These are phyloP conservation scores for Anadara kagoshimensis DNA, from an alignment of 1,140 invertebrate genomes.

Conservation along the genomic window DNA sequence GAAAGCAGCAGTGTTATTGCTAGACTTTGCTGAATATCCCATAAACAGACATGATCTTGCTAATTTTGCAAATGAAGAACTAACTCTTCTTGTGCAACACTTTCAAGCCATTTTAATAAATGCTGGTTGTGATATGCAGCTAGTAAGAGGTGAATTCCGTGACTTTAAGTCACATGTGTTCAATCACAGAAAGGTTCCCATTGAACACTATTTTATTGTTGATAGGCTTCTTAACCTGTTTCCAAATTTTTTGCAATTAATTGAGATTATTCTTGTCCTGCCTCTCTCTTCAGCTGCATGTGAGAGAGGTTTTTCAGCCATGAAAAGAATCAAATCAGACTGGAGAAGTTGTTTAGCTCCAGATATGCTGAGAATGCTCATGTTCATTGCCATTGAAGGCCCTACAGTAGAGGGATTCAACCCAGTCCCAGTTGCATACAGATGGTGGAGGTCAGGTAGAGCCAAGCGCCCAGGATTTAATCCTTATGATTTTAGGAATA, in stretches of 20 bases:
- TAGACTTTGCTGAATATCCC: neutral
- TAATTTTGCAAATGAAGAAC: neutral
- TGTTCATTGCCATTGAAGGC: constrained; percentile 17
- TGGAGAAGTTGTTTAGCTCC: constrained; percentile 11
- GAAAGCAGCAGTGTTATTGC: neutral
- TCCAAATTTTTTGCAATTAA: too few relatives aligned
- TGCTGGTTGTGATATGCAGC: constrained; percentile 1
- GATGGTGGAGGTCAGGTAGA: neutral
- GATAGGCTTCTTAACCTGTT: neutral
- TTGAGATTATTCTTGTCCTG: neutral
- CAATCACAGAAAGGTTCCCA: neutral
- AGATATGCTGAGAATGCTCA: constrained; percentile 16
- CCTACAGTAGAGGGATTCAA: neutral
- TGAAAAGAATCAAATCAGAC: constrained; percentile 14
- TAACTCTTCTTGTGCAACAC: neutral
- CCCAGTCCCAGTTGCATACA: neutral
- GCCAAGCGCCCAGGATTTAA: constrained; percentile 11
- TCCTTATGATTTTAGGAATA: neutral
- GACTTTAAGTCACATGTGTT: constrained; percentile 4
- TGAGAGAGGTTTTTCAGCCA: too few relatives aligned
- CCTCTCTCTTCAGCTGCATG: constrained; percentile 10
- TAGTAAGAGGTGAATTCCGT: neutral
- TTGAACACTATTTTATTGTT: neutral
- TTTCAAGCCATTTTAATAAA: neutral
- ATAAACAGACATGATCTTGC: neutral